Evolutionary conservation across 2,113 vertebrate species (phyloP).

Genomic region (Saimiri boliviensis): DNA sequence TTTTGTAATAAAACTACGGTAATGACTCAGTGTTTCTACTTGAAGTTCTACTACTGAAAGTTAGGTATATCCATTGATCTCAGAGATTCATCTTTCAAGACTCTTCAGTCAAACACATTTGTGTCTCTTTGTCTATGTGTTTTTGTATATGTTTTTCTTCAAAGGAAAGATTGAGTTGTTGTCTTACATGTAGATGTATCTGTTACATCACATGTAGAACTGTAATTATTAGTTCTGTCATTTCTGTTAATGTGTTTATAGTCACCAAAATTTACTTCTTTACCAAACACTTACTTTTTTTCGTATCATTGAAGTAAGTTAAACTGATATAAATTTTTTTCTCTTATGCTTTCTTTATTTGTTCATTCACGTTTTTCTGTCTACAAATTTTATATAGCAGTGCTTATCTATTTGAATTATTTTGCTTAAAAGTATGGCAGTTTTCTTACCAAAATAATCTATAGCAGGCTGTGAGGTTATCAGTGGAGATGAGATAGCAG

Average conservation of each 20-base stretch:
- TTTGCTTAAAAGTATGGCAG: constrained; percentile 9
- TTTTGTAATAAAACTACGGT: constrained; percentile 67
- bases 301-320: constrained; percentile 49
- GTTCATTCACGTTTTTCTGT: constrained; percentile 52
- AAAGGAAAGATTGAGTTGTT: constrained; percentile 66
- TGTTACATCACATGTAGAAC: constrained; percentile 74
- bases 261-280: constrained; percentile 65
- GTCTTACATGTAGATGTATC: constrained; percentile 71
- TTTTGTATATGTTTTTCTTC: constrained; percentile 71
- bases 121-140: constrained; percentile 76
- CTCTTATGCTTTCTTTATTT: constrained; percentile 56
- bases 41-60: constrained; percentile 74
- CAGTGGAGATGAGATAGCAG: constrained; percentile 2
- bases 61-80: constrained; percentile 73
- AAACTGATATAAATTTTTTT: constrained; percentile 43
- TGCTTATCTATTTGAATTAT: constrained; percentile 28
- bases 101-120: constrained; percentile 68
- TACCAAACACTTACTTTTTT: constrained; percentile 38
- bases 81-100: constrained; percentile 76
- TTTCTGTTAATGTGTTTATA: constrained; percentile 66
- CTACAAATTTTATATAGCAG: constrained; percentile 39
- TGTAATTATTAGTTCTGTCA: constrained; percentile 59
- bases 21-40: constrained; percentile 71
- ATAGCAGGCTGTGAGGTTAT: background rate
- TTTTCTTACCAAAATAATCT: background rate